These are phyloP conservation scores for Scaeva pyrastri DNA, from an alignment of 2,888 invertebrate genomes.

Conservation along the genomic window DNA sequence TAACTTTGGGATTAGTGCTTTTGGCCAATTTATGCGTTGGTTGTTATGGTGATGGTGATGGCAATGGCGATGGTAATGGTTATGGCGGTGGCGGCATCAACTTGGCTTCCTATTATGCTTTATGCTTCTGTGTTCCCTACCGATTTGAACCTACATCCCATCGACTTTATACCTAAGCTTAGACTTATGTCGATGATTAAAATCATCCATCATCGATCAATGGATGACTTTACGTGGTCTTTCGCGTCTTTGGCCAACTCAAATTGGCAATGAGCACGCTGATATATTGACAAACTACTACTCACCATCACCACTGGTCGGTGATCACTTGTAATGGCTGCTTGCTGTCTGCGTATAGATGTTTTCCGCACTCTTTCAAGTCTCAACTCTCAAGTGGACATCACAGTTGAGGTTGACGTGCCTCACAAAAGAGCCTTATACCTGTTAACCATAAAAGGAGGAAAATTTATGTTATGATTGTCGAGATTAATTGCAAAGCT, in stretches of 20 bases:
- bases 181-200: slow-evolving; percentile 25
- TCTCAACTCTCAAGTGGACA: slow-evolving; percentile 28
- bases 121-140: slow-evolving; percentile 73
- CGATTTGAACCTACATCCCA: slow-evolving; percentile 21
- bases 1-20: slow-evolving; percentile 52
- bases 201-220: slow-evolving; percentile 63
- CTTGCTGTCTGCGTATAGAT: slow-evolving; percentile 50
- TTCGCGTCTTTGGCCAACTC: slow-evolving; percentile 4
- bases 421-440: slow-evolving; percentile 44
- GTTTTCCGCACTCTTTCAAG: not conserved
- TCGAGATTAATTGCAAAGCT: slow-evolving; percentile 76
- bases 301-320: not conserved
- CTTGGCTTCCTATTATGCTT: slow-evolving; percentile 57
- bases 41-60: not conserved
- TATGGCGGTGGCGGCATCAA: slow-evolving; percentile 15
- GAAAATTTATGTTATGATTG: slow-evolving; percentile 75
- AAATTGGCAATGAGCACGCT: slow-evolving; percentile 38
- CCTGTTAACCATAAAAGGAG: slow-evolving; percentile 62
- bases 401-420: slow-evolving; percentile 61
- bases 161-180: slow-evolving; percentile 8
- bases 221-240: slow-evolving; percentile 23
- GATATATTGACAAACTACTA: slow-evolving; percentile 57
- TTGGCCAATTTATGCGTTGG: slow-evolving; percentile 33
- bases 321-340: not conserved
- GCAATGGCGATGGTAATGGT: too few species aligned